Evolutionary conservation across 2,888 invertebrate genomes (phyloP), one percentile per base, ranked within the genome.

Genomic region (Pristionchus entomophagus): DNA sequence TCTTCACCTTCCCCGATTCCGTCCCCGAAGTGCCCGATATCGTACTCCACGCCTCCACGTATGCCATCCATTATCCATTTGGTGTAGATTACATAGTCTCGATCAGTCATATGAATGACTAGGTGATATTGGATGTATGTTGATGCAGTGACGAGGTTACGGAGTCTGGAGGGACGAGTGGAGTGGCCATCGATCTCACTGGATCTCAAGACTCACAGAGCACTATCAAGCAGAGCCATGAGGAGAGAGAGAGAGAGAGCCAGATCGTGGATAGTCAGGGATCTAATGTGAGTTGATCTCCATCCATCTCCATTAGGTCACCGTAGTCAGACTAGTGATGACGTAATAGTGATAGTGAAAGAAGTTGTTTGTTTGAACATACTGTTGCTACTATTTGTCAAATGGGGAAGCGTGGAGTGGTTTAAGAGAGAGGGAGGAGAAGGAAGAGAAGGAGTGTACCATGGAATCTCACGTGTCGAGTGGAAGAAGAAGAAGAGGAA

Each of bases 401-500:
- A 45, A 73, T 73, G 41, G 73, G 41, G 26, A 73, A 41, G 38
- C 26, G 73, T 73, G 38, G 73, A 73, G 73, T 73, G 73, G 73
- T 73, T 41, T 38, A n/a, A 41, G 41, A 65, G 35, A 35, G 35
- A 19, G 69, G 73, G 45, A 73, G 22, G 41, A 29, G 22, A 26
- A 73, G 73, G 73, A 73, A 45, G n/a, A 17, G 35, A 8, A 41
- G n/a, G 26, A 26, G 41, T 35, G 65, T 65, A 65, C 35, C 22
- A 17, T 65, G 35, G 35, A 65, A 65, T 73, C 73, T 73, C 73
- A 73, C 41, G 73, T 73, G 6, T 98, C 97, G 94, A 97, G 97
- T 94, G 96, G 96, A 29, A 97, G 97, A 17, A 45, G 73, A 73
- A 45, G 41, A 10, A 14, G 45, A 14, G 45, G 6, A 14, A 45